Evolutionary conservation across 2,888 invertebrate genomes (phyloP), one percentile per base, ranked within the genome.

Genomic region (Phorcus lineatus): DNA sequence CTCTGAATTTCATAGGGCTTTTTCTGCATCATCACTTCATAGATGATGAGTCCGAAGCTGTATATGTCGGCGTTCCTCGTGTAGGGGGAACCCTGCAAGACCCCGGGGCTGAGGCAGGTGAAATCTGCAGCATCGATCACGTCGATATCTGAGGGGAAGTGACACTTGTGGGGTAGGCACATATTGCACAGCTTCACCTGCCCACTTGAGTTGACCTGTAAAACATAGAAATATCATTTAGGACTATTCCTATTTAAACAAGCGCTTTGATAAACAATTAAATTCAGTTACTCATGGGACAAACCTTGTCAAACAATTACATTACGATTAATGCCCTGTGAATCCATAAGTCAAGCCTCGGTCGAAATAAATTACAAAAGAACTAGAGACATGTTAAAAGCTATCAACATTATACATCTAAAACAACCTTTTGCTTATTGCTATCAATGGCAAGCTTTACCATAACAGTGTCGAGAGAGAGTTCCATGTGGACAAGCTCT

Each of bases 401-500:
- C n/a, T n/a, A n/a, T n/a, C n/a, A n/a, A n/a, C n/a, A n/a, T n/a
- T n/a, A n/a, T n/a, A n/a, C n/a, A n/a, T n/a, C n/a, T n/a, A n/a
- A n/a, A n/a, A n/a, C n/a, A n/a, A n/a, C n/a, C n/a, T n/a, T n/a
- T 17, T 2, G 7, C 31, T 19, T 57, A 36, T 24, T 3, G 36
- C 3, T 13, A 66, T 17, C 40, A 77, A 2, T n/a, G 22, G 31
- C 16, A 62, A 19, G 19, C 80, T 88, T 84, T 82, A 92, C 91
- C 86, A 90, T 91, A 31, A 91, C 81, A 7, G 91, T 90, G 76
- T 91, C 88, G 28, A 89, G 87, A 13, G 89, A 88, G 0, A 92
- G 86, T 79, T 92, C 92, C 88, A 91, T 89, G 80, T 91, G 91
- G 0, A 91, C 90, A 17, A 91, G 83, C 0, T 87, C 87, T 66